A percentile compares a stretch with the other conserved stretches of the same genome.
Conservation (phyloP, 2,888 invertebrate species). For the Rotaria magnacalcarata region DNA sequence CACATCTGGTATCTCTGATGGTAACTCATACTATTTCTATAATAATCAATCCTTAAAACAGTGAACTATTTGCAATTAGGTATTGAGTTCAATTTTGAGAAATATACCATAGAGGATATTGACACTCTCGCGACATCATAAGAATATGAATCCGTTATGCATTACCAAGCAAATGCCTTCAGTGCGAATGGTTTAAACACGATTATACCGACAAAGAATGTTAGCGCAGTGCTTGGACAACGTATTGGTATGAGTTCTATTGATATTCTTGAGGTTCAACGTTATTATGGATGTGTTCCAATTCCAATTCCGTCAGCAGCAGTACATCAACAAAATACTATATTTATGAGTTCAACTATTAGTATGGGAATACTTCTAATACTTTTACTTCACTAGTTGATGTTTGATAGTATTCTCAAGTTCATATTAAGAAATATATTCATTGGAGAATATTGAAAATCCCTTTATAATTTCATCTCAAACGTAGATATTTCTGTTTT, state of each 20-base stretch:
- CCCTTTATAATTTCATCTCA: too few relatives aligned
- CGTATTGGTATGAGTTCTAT: conserved; percentile 56
- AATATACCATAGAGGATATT: conserved; percentile 53
- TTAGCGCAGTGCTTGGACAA: conserved; percentile 64
- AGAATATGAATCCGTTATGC: conserved; percentile 75
- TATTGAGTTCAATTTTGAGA: conserved; percentile 61
- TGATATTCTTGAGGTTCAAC: conserved; percentile 58
- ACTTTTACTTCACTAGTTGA: too few relatives aligned
- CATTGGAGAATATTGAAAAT: too few relatives aligned
- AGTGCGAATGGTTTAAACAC: conserved; percentile 62
- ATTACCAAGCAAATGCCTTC: conserved; percentile 66
- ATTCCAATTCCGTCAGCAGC: neutral
- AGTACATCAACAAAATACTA: neutral
- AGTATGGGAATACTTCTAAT: too few relatives aligned
- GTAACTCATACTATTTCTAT: neutral
- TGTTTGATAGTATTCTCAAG: too few relatives aligned
- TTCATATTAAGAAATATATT: too few relatives aligned
- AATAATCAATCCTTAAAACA: too few relatives aligned
- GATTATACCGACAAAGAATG: conserved; percentile 58
- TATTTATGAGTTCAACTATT: too few relatives aligned
- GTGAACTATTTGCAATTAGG: neutral
- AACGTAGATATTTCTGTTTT: too few relatives aligned
- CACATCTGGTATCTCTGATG: too few relatives aligned
- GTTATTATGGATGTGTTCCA: conserved; percentile 56
- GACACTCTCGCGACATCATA: conserved; percentile 64